Conservation (phyloP, 2,888 invertebrate genomes). For the Pteria penguin region DNA sequence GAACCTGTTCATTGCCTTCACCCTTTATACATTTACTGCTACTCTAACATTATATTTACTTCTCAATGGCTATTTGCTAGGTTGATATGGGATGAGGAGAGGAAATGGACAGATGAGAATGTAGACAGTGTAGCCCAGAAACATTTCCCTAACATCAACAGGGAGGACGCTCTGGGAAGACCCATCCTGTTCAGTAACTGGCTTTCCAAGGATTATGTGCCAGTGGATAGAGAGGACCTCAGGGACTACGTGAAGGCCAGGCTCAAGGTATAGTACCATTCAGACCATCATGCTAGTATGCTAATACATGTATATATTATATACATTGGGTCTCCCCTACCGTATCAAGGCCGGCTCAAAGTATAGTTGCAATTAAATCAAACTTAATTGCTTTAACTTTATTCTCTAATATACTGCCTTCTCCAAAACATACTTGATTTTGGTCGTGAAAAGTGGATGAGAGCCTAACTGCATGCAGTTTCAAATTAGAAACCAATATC, state of each 20-base stretch:
- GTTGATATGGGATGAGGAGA: slow-evolving; percentile 95
- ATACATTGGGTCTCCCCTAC: no score
- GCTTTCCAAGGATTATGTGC: slow-evolving; percentile 98
- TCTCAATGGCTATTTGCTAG: slow-evolving; percentile 57
- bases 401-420: no score
- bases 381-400: no score
- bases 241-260: slow-evolving; percentile 98
- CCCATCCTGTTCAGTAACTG: slow-evolving; percentile 99
- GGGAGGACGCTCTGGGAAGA: slow-evolving; percentile 91
- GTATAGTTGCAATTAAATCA: no score
- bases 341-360: no score
- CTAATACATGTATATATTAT: no score
- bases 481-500: no score
- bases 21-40: background rate
- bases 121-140: slow-evolving; percentile 89
- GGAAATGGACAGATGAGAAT: slow-evolving; percentile 98
- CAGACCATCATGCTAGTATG: no score
- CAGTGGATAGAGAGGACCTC: slow-evolving; percentile 96
- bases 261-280: slow-evolving; percentile 91
- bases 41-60: no score
- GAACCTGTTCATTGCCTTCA: background rate
- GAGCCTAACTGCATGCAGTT: no score
- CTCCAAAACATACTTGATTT: no score
- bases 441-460: no score
- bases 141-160: slow-evolving; percentile 95